Evolutionary conservation across 2,113 vertebrate species (phyloP), one percentile per base, ranked within the genome.

Genomic region (Rhipidura dahli): DNA sequence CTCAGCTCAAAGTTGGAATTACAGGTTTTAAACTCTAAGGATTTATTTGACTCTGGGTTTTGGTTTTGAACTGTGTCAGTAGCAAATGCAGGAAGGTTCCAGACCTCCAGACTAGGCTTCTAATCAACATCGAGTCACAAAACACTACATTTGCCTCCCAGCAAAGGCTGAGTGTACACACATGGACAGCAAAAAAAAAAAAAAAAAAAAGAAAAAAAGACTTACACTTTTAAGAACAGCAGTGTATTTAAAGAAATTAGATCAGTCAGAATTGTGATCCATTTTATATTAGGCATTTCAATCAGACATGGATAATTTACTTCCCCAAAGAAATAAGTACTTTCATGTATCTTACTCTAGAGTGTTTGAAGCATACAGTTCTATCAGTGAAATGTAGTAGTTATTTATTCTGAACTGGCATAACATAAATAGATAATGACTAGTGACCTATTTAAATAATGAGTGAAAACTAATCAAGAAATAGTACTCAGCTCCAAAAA

Each of bases 361-460:
- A 83, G 68, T 39, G 73, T 86, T 88, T 90, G 79, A 95, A 77
- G 85, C 85, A 70, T 51, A 54, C 8, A 53, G 61, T 76, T 90
- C 57, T 54, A 69, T 37, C 31, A 90, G 40, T 42, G 53, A 88
- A 95, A 83, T 72, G 31, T 24, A 68, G 51, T 59, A 90, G 28
- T 45, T 87, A 80, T 51, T 93, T 83, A 69, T 86, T 95, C 79
- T 50, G 45, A 83, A 83, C 23, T 77, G 45, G 6, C 19, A 80
- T 57, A 95, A 76, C 66, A 90, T 86, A 92, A 94, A 92, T 69
- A 91, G 35, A 64, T 92, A 92, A 93, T 92, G 72, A 93, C 33
- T 56, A 60, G 30, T 75, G 86, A 87, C 72, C 91, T 93, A 90
- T 33, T 89, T 94, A 93, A 83, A 87, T 66, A 89, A 89, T 37